Base-by-base conservation (phyloP, 2,888 invertebrate species). In the Tipula vernalis region DNA sequence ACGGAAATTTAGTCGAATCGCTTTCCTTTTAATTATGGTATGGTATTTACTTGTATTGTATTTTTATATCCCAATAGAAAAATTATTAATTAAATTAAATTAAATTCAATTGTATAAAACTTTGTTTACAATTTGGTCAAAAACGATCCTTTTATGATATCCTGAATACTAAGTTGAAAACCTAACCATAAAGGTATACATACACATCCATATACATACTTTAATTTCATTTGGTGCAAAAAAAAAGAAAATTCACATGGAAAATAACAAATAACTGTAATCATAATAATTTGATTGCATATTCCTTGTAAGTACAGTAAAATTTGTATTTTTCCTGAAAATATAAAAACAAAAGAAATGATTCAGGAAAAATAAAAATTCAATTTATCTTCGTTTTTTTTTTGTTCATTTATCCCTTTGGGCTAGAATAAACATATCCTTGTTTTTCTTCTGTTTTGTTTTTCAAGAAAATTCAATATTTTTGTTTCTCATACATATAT, bases 251-350 rank as follows among this genome's bases (percentile, higher is more conserved):
- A 71, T 28, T 71, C 71, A 71, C 18, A 71, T 28, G 71, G 10
- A 71, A 71, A 71, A 71, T 71, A 71, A 71, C 71, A 28, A 71
- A 71, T 71, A 71, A 71, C 71, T 71, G 71, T 71, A 71, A 71
- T 71, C 71, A 71, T 71, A 71, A 71, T 71, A 71, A 71, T 71
- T 71, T 71, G 71, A 71, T 71, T 71, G 71, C 71, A 71, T 71
- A 71, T 18, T 28, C 71, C 28, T 28, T 71, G 71, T 71, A 71
- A 71, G 71, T 71, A 71, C 71, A 71, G 71, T 28, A 71, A 28
- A 71, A 71, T 71, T 71, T 71, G 28, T 18, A 10, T 71, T 28
- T 28, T 28, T 28, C 71, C 71, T 2, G 10, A 18, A 51, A 51
- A 51, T 47, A 47, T 71, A 71, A 28, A 71, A 71, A 71, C 28